A percentile compares a stretch with the other conserved stretches of the same genome.
Evolutionary conservation across 37 sponge, comb jelly and placozoan species (phyloP).

Genomic region (Theonella swinhoei): DNA sequence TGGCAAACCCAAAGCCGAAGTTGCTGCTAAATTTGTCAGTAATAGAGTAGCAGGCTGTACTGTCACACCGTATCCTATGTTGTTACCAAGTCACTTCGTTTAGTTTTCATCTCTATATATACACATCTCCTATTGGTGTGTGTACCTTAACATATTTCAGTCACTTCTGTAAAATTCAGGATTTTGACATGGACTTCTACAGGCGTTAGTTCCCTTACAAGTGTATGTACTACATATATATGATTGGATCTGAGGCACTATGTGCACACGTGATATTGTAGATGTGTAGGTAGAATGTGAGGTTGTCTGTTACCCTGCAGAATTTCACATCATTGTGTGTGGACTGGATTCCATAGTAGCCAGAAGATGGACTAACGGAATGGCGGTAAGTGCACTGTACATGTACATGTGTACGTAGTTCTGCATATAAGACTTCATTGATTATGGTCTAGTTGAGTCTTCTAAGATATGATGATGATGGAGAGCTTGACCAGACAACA

Average conservation of each 20-base stretch:
- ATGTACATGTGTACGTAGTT: not conserved
- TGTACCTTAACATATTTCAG: slow-evolving; percentile 5
- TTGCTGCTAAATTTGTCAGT: slow-evolving; percentile 77
- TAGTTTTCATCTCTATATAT: not conserved
- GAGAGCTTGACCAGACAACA: slow-evolving; percentile 68
- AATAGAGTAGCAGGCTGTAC: slow-evolving; percentile 66
- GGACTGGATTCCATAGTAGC: slow-evolving; percentile 95
- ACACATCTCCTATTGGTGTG: not conserved
- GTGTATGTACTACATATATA: no score
- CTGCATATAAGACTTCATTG: no score
- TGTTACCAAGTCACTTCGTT: not conserved
- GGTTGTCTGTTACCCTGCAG: no score
- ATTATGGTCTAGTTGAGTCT: slow-evolving; percentile 79
- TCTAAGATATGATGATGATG: slow-evolving; percentile 70
- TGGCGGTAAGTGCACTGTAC: slow-evolving; percentile 58
- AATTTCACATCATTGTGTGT: slow-evolving; percentile 89
- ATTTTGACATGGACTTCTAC: slow-evolving; percentile 88
- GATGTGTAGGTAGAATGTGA: no score
- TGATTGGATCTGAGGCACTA: no score
- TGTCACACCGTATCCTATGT: slow-evolving; percentile 81
- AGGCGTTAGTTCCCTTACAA: slow-evolving; percentile 57
- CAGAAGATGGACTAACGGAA: slow-evolving; percentile 96
- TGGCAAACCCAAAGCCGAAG: slow-evolving; percentile 89
- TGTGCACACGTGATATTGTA: no score
- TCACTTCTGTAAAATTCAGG: slow-evolving; percentile 92